Base-by-base conservation (phyloP, 1,140 invertebrate species). In the Bombus waltoni region DNA sequence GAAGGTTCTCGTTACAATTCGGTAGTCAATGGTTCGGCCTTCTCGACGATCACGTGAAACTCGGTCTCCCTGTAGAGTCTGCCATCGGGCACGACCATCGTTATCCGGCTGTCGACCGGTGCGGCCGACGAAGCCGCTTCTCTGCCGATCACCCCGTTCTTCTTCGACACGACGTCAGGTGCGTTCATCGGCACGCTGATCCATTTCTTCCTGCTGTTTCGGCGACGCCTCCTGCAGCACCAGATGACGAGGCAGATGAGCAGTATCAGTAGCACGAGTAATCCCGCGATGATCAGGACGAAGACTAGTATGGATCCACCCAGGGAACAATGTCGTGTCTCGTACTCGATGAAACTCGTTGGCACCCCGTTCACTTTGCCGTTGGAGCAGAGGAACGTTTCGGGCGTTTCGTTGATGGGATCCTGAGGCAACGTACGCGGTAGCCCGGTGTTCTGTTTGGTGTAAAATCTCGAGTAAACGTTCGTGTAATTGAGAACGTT, bases 31-130 rank as follows among this genome's bases (percentile, higher is more conserved):
- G 98, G 96, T 93, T 98, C 97, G 18, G 97, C 97, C 92, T 97
- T 97, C 95, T 98, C 97, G 75, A 98, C 97, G 92, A 98, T 97
- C 88, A 98, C 97, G 93, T 98, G 97, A 90, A 98, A 96, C 94
- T 98, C 97, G 6, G 97, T 98, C 94, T 98, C 97, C 91, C 97
- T 96, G 94, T 98, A 98, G 25, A 97, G 97, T 91, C 97, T 96
- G 3, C 97, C 97, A 81, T 98, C 97, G 0, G 97, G 97, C 85
- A 98, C 96, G 53, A 98, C 97, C 93, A 98, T 95, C 35, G 95
- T 96, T 86, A 96, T 95, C 81, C 94, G 91, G 47, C 94, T 95
- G 91, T 95, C 95, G 42, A 95, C 94, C 9, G 94, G 93, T 0
- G 80, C 77, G 78, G 32, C 88, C 76, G 76, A 90, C 13, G 42